Conservation (phyloP, 1,140 invertebrate genomes). For the Carcinoscorpius rotundicauda region DNA sequence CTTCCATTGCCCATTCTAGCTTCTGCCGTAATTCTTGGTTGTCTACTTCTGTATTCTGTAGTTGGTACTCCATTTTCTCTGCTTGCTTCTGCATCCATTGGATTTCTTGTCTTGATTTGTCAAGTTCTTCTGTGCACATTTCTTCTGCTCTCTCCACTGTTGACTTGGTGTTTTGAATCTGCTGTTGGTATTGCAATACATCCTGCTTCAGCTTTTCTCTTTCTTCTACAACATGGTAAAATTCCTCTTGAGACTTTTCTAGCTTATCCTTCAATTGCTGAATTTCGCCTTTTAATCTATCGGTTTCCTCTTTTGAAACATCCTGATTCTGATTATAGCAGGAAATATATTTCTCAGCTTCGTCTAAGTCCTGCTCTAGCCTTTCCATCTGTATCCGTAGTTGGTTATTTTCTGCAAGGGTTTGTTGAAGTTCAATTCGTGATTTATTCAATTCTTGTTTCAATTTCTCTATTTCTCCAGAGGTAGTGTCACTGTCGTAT, state of each 20-base stretch:
- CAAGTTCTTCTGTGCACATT: constrained; percentile 55
- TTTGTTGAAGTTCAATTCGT: constrained; percentile 26
- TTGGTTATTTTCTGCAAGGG: constrained; percentile 24
- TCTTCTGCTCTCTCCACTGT: constrained; percentile 21
- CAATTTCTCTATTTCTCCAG: constrained; percentile 16
- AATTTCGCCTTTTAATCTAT: constrained; percentile 51
- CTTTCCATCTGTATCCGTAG: constrained; percentile 55
- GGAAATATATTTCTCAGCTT: constrained; percentile 25
- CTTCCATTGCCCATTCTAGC: constrained; percentile 26
- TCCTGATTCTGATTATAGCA: constrained; percentile 20
- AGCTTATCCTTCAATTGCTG: constrained; percentile 33
- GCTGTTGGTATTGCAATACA: constrained; percentile 35
- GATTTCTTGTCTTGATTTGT: constrained; percentile 52
- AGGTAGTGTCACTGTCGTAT: constrained; percentile 9
- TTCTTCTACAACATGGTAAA: constrained; percentile 28
- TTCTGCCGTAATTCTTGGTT: constrained; percentile 28
- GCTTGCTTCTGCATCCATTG: constrained; percentile 47
- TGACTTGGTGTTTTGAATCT: constrained; percentile 45
- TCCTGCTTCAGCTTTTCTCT: constrained; percentile 25
- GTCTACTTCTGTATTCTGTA: constrained; percentile 39
- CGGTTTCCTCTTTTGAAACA: constrained; percentile 32
- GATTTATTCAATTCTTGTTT: constrained; percentile 23
- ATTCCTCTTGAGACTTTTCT: constrained; percentile 51
- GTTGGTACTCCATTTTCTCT: constrained; percentile 56
- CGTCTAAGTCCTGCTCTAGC: constrained; percentile 63